Percentiles rank a stretch among this genome's conserved stretches.
Evolutionary conservation across 2,888 invertebrate genomes (phyloP).

Genomic region (Polydrusus tereticollis): DNA sequence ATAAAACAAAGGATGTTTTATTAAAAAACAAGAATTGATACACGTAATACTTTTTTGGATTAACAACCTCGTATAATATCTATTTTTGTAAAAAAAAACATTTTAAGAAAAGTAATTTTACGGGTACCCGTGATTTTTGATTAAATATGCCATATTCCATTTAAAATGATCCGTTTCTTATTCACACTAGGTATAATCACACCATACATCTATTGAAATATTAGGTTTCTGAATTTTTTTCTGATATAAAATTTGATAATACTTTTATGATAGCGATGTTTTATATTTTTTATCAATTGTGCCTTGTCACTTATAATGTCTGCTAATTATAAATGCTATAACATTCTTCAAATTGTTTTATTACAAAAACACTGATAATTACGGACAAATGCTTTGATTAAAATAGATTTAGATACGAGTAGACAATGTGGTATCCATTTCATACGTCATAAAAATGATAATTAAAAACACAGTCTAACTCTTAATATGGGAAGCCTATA

Average conservation of each 20-base stretch:
- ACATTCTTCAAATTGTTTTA: slow-evolving; percentile 13
- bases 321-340: not conserved
- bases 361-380: slow-evolving; percentile 10
- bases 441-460: not conserved
- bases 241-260: not conserved
- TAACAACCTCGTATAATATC: too few species aligned
- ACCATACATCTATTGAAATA: not conserved
- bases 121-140: too few species aligned
- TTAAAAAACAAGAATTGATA: too few species aligned
- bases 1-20: too few species aligned
- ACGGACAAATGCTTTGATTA: not conserved
- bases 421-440: not conserved
- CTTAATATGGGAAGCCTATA: not conserved
- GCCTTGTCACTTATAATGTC: not conserved
- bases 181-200: too few species aligned
- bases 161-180: too few species aligned
- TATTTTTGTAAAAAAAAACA: too few species aligned
- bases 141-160: too few species aligned
- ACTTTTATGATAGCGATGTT: not conserved
- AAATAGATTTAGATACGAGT: slow-evolving; percentile 10
- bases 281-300: slow-evolving; percentile 3
- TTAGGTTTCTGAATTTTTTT: not conserved
- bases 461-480: too few species aligned
- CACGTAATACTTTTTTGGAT: too few species aligned
- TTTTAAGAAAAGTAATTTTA: too few species aligned